Base-by-base conservation (phyloP, 2,113 vertebrate genomes). In the Sceloporus tristichus region DNA sequence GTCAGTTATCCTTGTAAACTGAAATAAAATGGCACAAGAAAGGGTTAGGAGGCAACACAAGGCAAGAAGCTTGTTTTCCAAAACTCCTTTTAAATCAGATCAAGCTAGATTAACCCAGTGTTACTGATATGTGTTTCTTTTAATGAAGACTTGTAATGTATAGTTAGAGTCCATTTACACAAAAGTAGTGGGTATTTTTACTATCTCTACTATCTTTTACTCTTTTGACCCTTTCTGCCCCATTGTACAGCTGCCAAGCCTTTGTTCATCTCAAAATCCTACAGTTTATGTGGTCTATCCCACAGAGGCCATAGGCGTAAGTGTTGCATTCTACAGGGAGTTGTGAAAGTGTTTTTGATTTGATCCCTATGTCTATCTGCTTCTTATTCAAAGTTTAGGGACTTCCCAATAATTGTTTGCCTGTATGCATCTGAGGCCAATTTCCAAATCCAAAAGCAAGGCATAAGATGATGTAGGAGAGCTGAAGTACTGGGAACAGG, bases 51-150 rank as follows among this genome's bases (percentile, higher is more conserved):
- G 70, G 66, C 85, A 93, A 86, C 84, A 94, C 87, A 94, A 95
- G 94, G 90, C 91, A 77, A 10, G 91, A 88, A 90, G 89, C 73
- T 93, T 92, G 89, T 88, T 88, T 89, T 91, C 73, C 85, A 87
- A 88, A 92, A 91, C 92, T 94, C 87, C 88, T 95, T 85, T 93
- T 95, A 94, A 94, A 93, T 94, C 90, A 89, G 89, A 90, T 89
- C 88, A 91, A 90, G 91, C 94, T 94, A 92, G 94, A 94, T 90
- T 91, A 94, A 94, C 91, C 93, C 93, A 93, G 94, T 93, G 91
- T 95, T 90, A 0, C 89, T 92, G 90, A 90, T 48, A 79, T 88
- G 89, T 85, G 89, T 91, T 95, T 93, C 87, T 95, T 91, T 40
- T 91, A 70, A 87, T 90, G 90, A 92, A 94, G 93, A 92, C 93